Conservation (phyloP, 2,888 invertebrate species). For the Philonicus albiceps region DNA sequence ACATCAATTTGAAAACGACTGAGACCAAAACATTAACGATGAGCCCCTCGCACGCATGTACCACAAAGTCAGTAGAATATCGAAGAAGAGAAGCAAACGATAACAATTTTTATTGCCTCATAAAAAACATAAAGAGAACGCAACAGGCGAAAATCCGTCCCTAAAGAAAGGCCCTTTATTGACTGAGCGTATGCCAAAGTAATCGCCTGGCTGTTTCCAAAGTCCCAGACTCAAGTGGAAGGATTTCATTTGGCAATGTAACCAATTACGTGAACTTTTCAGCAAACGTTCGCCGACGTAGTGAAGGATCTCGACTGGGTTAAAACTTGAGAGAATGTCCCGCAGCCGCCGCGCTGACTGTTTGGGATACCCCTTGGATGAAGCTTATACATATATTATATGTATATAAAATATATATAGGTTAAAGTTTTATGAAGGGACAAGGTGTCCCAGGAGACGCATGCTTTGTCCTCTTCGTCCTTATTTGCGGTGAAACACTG, state of each 20-base stretch:
- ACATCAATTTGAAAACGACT: neutral
- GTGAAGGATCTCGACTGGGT: neutral
- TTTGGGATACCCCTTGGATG: neutral
- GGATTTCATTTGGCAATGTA: conserved; percentile 38
- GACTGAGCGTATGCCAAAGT: neutral
- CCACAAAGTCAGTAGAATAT: conserved; percentile 8
- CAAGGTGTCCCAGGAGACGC: conserved; percentile 1
- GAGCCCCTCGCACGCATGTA: neutral
- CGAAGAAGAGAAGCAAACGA: conserved; percentile 17
- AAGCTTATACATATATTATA: neutral
- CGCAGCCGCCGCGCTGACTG: neutral
- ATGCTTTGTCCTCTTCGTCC: neutral
- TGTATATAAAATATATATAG: neutral
- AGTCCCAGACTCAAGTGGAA: conserved; percentile 14
- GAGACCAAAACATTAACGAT: neutral
- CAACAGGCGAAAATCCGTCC: conserved; percentile 32
- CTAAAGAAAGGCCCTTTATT: neutral
- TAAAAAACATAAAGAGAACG: conserved; percentile 34
- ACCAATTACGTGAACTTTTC: conserved; percentile 33
- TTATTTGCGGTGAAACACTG: neutral
- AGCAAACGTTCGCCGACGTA: neutral
- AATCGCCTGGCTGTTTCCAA: conserved; percentile 6
- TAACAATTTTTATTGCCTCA: conserved; percentile 34
- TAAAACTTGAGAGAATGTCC: neutral
- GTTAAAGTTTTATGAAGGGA: neutral